Evolutionary conservation across 1,140 invertebrate species (phyloP).

Genomic region (Trichonephila clavata): DNA sequence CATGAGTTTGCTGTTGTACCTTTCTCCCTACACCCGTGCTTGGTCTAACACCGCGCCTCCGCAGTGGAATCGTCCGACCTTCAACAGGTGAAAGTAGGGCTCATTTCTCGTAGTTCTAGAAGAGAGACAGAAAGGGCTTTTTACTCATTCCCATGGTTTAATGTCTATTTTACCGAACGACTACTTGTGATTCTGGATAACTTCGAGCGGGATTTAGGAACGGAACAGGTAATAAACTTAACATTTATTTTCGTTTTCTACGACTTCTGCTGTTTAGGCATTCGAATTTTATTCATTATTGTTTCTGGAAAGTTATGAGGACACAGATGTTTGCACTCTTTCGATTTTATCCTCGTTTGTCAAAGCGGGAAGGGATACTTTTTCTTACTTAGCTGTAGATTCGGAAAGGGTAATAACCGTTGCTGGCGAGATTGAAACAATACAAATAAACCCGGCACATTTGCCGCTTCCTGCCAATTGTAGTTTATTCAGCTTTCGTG

Average conservation of each 20-base stretch:
- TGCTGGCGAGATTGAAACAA: background rate
- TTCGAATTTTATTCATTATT: background rate
- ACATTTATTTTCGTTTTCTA: background rate
- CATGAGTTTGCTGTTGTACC: constrained; percentile 47
- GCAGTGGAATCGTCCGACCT: constrained; percentile 70
- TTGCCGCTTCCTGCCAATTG: background rate
- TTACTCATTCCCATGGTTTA: background rate
- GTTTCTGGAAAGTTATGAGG: background rate
- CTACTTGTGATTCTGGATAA: constrained; percentile 16
- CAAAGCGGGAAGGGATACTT: constrained; percentile 10
- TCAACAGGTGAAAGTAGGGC: constrained; percentile 74
- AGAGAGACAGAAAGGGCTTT: constrained; percentile 17
- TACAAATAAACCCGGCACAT: background rate
- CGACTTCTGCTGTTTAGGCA: background rate
- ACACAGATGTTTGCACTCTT: background rate
- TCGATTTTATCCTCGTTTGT: background rate
- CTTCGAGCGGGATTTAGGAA: background rate
- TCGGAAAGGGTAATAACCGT: constrained; percentile 30
- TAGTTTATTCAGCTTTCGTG: background rate
- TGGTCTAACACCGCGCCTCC: constrained; percentile 20
- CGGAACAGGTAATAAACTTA: background rate
- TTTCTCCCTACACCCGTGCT: constrained; percentile 23
- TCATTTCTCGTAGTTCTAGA: constrained; percentile 56
- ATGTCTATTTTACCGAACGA: background rate
- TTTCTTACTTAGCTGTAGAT: background rate